These are phyloP conservation scores for Parnassius apollo DNA, from an alignment of 2,888 invertebrate genomes.

Conservation along the genomic window DNA sequence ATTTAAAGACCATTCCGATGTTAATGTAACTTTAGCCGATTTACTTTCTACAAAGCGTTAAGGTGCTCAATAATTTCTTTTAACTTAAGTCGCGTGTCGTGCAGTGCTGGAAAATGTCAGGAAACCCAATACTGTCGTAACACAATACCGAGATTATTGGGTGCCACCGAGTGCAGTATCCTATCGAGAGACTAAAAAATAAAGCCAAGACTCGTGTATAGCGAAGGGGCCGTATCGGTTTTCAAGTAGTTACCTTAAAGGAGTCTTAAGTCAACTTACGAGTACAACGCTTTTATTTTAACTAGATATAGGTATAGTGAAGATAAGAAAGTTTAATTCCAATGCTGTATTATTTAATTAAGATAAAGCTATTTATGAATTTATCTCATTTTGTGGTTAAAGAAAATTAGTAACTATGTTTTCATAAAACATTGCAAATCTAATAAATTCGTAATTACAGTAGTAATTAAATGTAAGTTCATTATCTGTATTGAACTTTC, in stretches of 20 bases:
- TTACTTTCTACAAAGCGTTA: constrained; percentile 19
- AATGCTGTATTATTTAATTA: too few species aligned
- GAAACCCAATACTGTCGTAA: constrained; percentile 48
- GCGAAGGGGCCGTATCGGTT: constrained; percentile 19
- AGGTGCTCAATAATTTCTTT: constrained; percentile 13
- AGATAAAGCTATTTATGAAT: too few species aligned
- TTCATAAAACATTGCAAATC: too few species aligned
- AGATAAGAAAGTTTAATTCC: too few species aligned
- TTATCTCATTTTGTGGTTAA: too few species aligned
- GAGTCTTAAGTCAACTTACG: too few species aligned
- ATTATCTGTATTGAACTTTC: too few species aligned
- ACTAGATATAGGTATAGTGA: too few species aligned
- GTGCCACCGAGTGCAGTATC: constrained; percentile 32
- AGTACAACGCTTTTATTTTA: neutral
- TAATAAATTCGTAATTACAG: too few species aligned
- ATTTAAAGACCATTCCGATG: neutral
- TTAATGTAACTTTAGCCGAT: constrained; percentile 6
- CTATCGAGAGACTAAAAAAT: constrained; percentile 21
- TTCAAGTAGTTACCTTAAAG: constrained; percentile 14
- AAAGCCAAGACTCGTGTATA: constrained; percentile 7
- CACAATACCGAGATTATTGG: constrained; percentile 43
- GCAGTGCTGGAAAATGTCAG: constrained; percentile 31
- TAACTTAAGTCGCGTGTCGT: constrained; percentile 30
- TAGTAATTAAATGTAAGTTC: too few species aligned
- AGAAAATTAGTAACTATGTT: too few species aligned